Evolutionary conservation across 2,888 invertebrate species (phyloP).

Genomic region (Corythucha ciliata): DNA sequence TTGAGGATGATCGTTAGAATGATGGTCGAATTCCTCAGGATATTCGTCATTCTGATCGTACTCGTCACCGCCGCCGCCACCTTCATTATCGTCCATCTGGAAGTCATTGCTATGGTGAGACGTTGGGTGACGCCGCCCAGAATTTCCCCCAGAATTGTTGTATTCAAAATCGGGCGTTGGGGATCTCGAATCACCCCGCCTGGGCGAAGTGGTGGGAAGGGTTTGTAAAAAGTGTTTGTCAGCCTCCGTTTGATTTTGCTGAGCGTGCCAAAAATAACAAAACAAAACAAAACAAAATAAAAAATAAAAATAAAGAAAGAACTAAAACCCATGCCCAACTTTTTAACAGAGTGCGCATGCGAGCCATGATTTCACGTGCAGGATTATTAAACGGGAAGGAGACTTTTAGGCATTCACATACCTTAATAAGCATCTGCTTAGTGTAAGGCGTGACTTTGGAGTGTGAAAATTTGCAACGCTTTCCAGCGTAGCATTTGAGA

Average conservation of each 20-base stretch:
- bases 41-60: too few relatives aligned
- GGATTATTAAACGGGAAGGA: not conserved
- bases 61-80: too few relatives aligned
- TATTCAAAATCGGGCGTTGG: too few relatives aligned
- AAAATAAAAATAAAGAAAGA: conserved; percentile 3
- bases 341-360: too few relatives aligned
- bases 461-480: conserved; percentile 88
- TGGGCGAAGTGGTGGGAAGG: conserved; percentile 6
- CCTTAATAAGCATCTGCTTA: conserved; percentile 49
- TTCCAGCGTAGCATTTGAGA: conserved; percentile 64
- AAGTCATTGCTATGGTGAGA: too few relatives aligned
- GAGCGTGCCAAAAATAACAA: not conserved
- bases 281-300: not conserved
- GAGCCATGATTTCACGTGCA: too few relatives aligned
- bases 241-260: conserved; percentile 17
- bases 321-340: conserved; percentile 8
- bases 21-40: too few relatives aligned
- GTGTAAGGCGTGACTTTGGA: conserved; percentile 74
- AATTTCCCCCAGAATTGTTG: too few relatives aligned
- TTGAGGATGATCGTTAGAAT: too few relatives aligned
- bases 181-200: conserved; percentile 8
- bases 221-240: conserved; percentile 16
- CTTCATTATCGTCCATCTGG: too few relatives aligned
- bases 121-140: too few relatives aligned
- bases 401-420: conserved; percentile 32